Evolutionary conservation across 2,888 invertebrate genomes (phyloP).

Genomic region (Leucoma salicis): DNA sequence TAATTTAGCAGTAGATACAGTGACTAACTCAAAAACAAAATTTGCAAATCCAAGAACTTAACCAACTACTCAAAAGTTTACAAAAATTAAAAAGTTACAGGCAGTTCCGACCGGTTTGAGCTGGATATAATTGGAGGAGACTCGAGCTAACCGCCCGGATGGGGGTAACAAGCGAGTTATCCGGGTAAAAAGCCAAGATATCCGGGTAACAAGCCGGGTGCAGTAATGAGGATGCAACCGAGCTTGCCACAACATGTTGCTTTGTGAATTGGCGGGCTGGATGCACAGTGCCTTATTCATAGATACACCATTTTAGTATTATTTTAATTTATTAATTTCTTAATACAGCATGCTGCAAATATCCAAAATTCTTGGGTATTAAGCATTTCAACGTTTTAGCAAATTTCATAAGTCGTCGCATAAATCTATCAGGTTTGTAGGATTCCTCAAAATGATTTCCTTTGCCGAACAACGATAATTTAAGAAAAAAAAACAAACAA

Average conservation of each 20-base stretch:
- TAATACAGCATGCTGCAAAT: too few relatives aligned
- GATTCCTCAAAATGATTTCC: too few relatives aligned
- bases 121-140: constrained; percentile 77
- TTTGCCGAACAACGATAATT: too few relatives aligned
- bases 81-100: constrained; percentile 52
- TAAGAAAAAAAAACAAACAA: too few relatives aligned
- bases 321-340: too few relatives aligned
- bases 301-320: too few relatives aligned
- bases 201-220: constrained; percentile 52
- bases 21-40: not conserved
- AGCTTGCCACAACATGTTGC: constrained; percentile 47
- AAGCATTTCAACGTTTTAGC: too few relatives aligned
- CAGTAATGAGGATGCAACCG: constrained; percentile 58
- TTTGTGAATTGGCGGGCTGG: constrained; percentile 24
- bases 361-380: too few relatives aligned
- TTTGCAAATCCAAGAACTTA: constrained; percentile 8
- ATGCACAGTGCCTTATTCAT: too few relatives aligned
- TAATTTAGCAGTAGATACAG: too few relatives aligned
- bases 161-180: constrained; percentile 67
- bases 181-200: constrained; percentile 51
- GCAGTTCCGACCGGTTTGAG: constrained; percentile 62
- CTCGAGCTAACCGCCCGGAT: constrained; percentile 72
- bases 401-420: too few relatives aligned
- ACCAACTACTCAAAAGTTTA: constrained; percentile 15
- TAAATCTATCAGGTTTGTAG: too few relatives aligned